These are phyloP conservation scores for Drosophila emarginata DNA, from an alignment of 2,888 invertebrate genomes.

Conservation along the genomic window DNA sequence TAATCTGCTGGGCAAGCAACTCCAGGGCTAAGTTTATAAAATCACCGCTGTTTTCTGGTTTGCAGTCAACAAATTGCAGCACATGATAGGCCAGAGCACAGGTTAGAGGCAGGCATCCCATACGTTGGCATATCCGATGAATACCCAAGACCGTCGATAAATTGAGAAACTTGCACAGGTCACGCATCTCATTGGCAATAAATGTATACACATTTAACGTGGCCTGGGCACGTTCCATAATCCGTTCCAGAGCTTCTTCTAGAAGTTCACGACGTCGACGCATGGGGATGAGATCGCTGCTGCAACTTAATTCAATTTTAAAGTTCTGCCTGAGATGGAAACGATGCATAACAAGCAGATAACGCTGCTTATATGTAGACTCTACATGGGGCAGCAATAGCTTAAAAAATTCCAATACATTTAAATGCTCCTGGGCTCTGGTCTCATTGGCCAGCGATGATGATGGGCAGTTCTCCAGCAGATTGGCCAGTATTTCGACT, in stretches of 20 bases:
- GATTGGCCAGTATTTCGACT: constrained; percentile 61
- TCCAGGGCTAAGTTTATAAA: constrained; percentile 77
- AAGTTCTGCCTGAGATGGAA: constrained; percentile 70
- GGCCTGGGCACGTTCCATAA: constrained; percentile 65
- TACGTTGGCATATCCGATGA: constrained; percentile 66
- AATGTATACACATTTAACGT: constrained; percentile 66
- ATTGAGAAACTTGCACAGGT: constrained; percentile 68
- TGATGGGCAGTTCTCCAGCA: constrained; percentile 60
- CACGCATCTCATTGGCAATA: constrained; percentile 71
- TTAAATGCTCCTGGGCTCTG: constrained; percentile 58
- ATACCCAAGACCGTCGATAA: constrained; percentile 73
- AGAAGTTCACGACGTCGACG: constrained; percentile 61
- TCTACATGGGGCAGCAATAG: constrained; percentile 62
- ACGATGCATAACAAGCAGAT: constrained; percentile 69
- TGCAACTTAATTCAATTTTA: constrained; percentile 51
- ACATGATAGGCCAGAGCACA: constrained; percentile 78
- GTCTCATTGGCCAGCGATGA: constrained; percentile 39
- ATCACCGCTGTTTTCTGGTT: constrained; percentile 60
- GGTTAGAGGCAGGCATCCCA: constrained; percentile 76
- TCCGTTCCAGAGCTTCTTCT: constrained; percentile 67
- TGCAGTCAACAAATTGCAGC: constrained; percentile 71
- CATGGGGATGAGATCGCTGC: constrained; percentile 57
- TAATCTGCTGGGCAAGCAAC: constrained; percentile 79
- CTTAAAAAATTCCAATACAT: constrained; percentile 78
- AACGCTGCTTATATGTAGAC: constrained; percentile 50